Base-by-base conservation (phyloP, 2,888 invertebrate genomes). In the Spodoptera picta region DNA sequence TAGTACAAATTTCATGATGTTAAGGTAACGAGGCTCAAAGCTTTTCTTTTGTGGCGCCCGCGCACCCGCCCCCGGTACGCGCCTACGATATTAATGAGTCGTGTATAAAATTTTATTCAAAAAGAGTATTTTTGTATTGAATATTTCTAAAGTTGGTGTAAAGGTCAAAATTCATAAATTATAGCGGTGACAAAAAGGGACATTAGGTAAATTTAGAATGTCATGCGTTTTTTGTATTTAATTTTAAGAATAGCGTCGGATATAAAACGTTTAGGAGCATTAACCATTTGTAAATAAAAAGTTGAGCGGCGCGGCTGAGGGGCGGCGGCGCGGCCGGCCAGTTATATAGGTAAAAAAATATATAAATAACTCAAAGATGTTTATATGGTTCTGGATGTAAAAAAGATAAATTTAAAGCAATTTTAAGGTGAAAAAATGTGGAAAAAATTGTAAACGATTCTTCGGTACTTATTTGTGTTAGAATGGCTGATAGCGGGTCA, bases 261-360 rank as follows among this genome's bases (percentile, higher is more conserved):
- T 95, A 95, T 95, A 93, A 95, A 95, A 95, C 93, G 92, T 96
- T 96, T 96, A 96, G 96, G 96, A 95, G 91, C 96, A 96, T 95
- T 95, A 95, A 95, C 95, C 96, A 96, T 95, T 95, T 96, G 96
- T 96, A 96, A 95, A 95, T 95, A 96, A 92, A 79, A 92, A 91
- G 90, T 88, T 89, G 87, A 87, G 73, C 83, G 89, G 85, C 80
- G 85, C 82, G 82, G 78, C 72, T 69, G 77, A 79, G 85, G 83
- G 86, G 88, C 87, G 88, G 88, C 83, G 88, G 87, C 69, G 88
- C 80, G 87, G 86, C 75, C 82, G 82, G 78, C 87, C 89, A 73
- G 83, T 90, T 93, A 92, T 93, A 92, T 94, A 95, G 94, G 93
- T 94, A 94, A 94, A 94, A 89, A 92, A 92, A 92, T 93, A 94